phyloP scores from a whole-genome alignment of 2,797 vertebrate genomes.

The Eulemur rubriventer region DNA sequence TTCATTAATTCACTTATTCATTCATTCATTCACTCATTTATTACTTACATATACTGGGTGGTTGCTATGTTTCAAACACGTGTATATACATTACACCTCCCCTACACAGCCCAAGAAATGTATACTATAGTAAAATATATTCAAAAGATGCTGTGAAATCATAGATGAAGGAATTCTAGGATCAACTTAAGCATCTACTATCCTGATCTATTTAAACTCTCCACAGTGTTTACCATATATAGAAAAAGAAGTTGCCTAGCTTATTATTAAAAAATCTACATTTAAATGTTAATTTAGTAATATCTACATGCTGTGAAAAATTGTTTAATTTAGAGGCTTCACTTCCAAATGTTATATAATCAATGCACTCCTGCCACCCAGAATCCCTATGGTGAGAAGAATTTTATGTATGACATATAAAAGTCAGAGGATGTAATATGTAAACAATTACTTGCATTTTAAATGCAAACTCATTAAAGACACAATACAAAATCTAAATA shows the following conservation, averaged over 20 bases:
- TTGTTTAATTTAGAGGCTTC: slow-evolving; percentile 50
- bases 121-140: not conserved
- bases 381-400: not conserved
- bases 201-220: not conserved
- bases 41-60: not conserved
- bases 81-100: accelerated
- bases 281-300: slow-evolving; percentile 57
- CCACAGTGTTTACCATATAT: not conserved
- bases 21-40: not conserved
- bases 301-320: not conserved
- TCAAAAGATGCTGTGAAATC: not conserved
- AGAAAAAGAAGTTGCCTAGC: not conserved
- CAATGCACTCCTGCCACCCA: not conserved
- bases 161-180: not conserved
- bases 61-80: not conserved
- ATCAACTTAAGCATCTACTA: not conserved
- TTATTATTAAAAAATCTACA: slow-evolving; percentile 34
- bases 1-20: not conserved
- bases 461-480: slow-evolving; percentile 54
- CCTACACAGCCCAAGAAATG: not conserved
- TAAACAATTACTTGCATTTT: slow-evolving; percentile 58
- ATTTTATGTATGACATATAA: slow-evolving; percentile 31
- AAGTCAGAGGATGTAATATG: slow-evolving; percentile 28
- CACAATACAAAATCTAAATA: not conserved
- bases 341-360: not conserved